Conservation (phyloP, 2,113 vertebrate species). For the Nerophis lumbriciformis region DNA sequence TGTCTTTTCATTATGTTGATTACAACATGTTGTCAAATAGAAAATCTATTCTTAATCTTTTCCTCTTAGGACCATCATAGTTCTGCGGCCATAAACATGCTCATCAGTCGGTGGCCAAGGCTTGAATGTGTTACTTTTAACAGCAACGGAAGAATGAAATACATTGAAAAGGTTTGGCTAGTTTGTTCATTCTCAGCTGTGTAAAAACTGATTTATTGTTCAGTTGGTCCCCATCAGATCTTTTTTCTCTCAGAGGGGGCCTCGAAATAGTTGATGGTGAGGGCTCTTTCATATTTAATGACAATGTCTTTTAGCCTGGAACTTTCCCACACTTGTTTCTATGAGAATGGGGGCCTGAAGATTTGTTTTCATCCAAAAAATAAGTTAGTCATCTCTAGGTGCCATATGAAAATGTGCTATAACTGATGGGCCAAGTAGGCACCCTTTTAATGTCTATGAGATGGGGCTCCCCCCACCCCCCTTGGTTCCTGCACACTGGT, state of each 20-base stretch:
- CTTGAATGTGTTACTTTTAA: no score
- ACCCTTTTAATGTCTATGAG: constrained; percentile 63
- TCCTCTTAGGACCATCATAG: neutral
- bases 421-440: constrained; percentile 60
- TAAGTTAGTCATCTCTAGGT: constrained; percentile 50
- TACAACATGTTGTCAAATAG: no score
- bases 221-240: constrained; percentile 39
- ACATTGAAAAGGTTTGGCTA: constrained; percentile 40
- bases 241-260: constrained; percentile 41
- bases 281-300: constrained; percentile 49
- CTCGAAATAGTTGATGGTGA: constrained; percentile 54
- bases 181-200: constrained; percentile 31
- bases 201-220: constrained; percentile 66
- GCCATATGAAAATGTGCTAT: constrained; percentile 61
- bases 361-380: constrained; percentile 58
- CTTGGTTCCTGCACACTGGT: constrained; percentile 79
- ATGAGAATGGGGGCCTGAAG: constrained; percentile 31
- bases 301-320: constrained; percentile 47
- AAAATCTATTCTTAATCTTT: no score
- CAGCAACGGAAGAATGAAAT: constrained; percentile 29
- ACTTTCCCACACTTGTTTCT: constrained; percentile 59
- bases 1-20: neutral
- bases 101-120: neutral
- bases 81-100: neutral
- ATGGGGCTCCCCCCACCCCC: constrained; percentile 59